phyloP scores from a whole-genome alignment of 2,797 vertebrate genomes.

The Synaphobranchus kaupii region DNA sequence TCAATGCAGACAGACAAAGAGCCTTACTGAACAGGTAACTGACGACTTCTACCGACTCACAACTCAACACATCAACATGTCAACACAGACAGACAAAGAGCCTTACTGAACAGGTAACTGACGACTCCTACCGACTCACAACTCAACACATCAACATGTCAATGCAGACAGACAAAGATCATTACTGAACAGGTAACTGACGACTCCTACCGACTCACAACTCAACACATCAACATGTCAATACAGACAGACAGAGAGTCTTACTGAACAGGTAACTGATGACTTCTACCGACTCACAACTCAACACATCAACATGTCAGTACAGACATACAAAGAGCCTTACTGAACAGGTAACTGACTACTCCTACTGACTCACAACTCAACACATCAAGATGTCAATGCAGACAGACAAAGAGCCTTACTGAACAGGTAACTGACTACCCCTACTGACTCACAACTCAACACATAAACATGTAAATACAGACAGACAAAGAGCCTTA shows the following conservation, averaged over 20 bases:
- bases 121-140: no score
- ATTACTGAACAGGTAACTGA: conserved; percentile 10
- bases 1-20: not conserved
- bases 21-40: conserved; percentile 17
- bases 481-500: not conserved
- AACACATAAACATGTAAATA: not conserved
- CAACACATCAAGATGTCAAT: not conserved
- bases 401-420: not conserved
- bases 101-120: conserved; percentile 9
- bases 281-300: no score
- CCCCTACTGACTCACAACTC: no score
- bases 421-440: conserved; percentile 8
- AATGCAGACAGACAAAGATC: not conserved
- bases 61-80: not conserved
- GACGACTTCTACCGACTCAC: no score
- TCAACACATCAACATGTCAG: not conserved
- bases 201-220: no score
- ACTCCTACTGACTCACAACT: no score
- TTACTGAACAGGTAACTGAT: conserved; percentile 13
- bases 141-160: not conserved
- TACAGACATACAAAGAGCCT: not conserved
- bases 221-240: not conserved
- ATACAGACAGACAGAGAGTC: not conserved
- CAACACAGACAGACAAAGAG: not conserved
- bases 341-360: conserved; percentile 10